phyloP scores from a whole-genome alignment of 2,113 vertebrate genomes.

The Helogale parvula region DNA sequence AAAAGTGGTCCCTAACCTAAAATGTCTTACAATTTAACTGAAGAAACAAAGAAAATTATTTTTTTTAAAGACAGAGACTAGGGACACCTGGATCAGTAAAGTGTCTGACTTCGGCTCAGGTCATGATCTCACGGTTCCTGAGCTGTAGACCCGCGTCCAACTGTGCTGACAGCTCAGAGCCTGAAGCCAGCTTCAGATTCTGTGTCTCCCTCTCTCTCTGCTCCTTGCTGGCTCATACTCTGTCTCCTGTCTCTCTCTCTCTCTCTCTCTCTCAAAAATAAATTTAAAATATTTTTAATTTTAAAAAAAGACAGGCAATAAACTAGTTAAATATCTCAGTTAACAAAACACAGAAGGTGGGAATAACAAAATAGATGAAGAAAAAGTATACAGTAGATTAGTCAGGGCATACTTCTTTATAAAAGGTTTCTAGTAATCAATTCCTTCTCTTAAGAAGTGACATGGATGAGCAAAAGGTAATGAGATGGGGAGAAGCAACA shows the following conservation, averaged over 20 bases:
- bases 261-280: no score
- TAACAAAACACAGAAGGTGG: neutral
- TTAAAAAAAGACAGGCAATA: neutral
- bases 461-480: neutral
- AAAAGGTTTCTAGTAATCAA: neutral
- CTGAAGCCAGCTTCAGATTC: no score
- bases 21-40: constrained; percentile 38
- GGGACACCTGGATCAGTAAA: no score
- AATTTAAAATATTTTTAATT: no score
- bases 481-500: neutral
- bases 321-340: constrained; percentile 32
- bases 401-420: neutral
- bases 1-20: constrained; percentile 37
- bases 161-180: no score
- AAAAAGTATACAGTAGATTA: neutral
- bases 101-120: no score
- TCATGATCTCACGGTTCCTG: no score
- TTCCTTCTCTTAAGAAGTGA: neutral
- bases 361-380: neutral
- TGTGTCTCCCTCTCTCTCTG: no score
- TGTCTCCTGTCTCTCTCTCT: no score
- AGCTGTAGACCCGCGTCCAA: no score
- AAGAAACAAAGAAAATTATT: neutral
- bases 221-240: no score
- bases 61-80: neutral